Percentiles rank a stretch among this genome's conserved stretches.
Evolutionary conservation across 2,888 invertebrate species (phyloP).

Genomic region (Drosophila flavopinicola): DNA sequence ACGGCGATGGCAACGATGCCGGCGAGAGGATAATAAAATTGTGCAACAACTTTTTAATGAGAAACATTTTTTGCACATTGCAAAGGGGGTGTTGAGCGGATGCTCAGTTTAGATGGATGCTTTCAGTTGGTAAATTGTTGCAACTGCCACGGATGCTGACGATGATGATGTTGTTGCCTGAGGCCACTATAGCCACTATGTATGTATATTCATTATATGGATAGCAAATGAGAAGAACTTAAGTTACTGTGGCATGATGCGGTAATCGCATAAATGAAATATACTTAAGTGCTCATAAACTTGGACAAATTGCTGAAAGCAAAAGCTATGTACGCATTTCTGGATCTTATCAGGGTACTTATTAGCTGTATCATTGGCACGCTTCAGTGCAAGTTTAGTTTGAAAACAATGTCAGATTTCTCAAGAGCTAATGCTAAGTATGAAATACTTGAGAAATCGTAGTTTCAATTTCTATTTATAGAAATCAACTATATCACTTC

Average conservation of each 20-base stretch:
- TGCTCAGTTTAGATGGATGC: conserved; percentile 4
- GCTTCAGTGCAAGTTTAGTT: not conserved
- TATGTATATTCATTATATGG: conserved; percentile 11
- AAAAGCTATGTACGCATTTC: not conserved
- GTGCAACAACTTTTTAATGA: conserved; percentile 76
- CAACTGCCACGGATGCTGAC: conserved; percentile 12
- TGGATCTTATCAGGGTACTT: too few relatives aligned
- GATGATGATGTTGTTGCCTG: conserved; percentile 19
- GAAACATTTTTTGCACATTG: conserved; percentile 76
- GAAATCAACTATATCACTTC: too few relatives aligned
- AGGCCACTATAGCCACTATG: conserved; percentile 16
- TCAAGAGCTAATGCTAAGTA: not conserved
- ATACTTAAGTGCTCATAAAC: not conserved
- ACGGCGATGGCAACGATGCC: conserved; percentile 20
- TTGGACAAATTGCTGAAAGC: not conserved
- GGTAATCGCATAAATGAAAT: conserved; percentile 36
- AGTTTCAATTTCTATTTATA: not conserved
- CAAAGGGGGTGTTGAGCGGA: conserved; percentile 2
- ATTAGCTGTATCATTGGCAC: not conserved
- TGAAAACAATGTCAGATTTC: too few relatives aligned
- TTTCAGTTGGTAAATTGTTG: conserved; percentile 31
- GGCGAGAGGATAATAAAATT: conserved; percentile 73
- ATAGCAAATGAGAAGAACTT: conserved; percentile 14
- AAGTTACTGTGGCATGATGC: conserved; percentile 28
- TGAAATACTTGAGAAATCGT: not conserved